Evolutionary conservation across 2,113 vertebrate species (phyloP), one percentile per base, ranked within the genome.

Genomic region (Trematomus loennbergii): DNA sequence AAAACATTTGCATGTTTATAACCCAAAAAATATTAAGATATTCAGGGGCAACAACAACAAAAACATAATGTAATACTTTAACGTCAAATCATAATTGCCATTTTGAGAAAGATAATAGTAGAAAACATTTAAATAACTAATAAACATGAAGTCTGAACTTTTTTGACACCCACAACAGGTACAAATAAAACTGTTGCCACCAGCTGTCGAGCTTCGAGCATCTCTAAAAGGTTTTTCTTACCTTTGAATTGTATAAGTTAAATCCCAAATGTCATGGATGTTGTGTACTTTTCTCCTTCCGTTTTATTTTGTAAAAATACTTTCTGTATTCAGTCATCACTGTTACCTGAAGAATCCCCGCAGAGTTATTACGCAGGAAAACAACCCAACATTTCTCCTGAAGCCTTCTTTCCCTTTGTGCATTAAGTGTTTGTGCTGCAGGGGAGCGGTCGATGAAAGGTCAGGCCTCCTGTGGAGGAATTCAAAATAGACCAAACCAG

Each of bases 371-470:
- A 33, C 36, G 3, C 61, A 49, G 22, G 79, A 81, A 78, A 10
- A n/a, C 79, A 78, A 66, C 29, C 60, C 0, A 4, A 25, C 22
- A 57, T 80, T 69, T 59, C 48, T 60, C 60, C 58, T 12, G 1
- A 63, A 67, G 45, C 22, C 7, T 16, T 20, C 3, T 59, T 50
- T 18, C 45, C 4, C n/a, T n/a, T n/a, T n/a, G n/a, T n/a, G n/a
- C n/a, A n/a, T n/a, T n/a, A n/a, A n/a, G n/a, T n/a, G n/a, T n/a
- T n/a, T n/a, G 69, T 63, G 73, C 81, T 80, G 69, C 73, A 84
- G 72, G 40, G 63, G 22, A 54, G 13, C 58, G 66, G 71, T 82
- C 84, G 72, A 18, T 43, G 49, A 86, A 89, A 84, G 81, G 84
- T 87, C 77, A 66, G 17, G 54, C 49, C 17, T 82, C 68, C 25